A percentile compares a stretch with the other conserved stretches of the same genome.
Evolutionary conservation across 2,888 invertebrate species (phyloP).

Genomic region (Metallyticus violacea): DNA sequence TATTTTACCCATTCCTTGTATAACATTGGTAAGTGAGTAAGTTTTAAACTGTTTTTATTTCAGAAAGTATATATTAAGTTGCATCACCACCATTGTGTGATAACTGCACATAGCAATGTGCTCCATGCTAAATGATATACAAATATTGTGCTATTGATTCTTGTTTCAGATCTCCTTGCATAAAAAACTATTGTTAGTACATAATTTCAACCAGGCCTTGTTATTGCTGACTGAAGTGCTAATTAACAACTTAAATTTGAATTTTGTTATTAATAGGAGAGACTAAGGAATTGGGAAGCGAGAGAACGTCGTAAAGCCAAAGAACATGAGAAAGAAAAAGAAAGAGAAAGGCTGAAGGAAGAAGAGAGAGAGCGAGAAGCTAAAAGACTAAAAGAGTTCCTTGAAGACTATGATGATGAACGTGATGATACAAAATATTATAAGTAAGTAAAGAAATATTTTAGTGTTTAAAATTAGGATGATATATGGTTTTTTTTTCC

Average conservation of each 20-base stretch:
- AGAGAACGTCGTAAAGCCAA: constrained; percentile 86
- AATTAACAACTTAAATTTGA: background rate
- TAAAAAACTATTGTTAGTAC: background rate
- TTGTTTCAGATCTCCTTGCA: background rate
- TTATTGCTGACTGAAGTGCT: no score
- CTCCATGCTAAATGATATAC: no score
- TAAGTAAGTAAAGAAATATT: constrained; percentile 54
- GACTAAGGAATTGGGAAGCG: constrained; percentile 74
- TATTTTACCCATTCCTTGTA: no score
- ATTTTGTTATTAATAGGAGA: constrained; percentile 40
- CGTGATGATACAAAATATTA: constrained; percentile 96
- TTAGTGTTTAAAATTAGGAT: no score
- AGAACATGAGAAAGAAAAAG: constrained; percentile 85
- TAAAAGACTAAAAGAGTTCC: constrained; percentile 90
- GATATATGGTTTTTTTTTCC: no score
- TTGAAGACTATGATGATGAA: constrained; percentile 99
- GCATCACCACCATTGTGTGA: no score
- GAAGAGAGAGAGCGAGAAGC: constrained; percentile 90
- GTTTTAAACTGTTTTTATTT: no score
- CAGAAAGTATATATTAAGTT: no score
- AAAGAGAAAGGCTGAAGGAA: constrained; percentile 78
- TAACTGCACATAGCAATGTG: no score
- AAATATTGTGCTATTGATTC: no score
- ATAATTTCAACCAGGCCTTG: no score
- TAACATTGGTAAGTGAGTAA: no score